Conservation (phyloP, 92 coral and sea anemone species). For the Scolanthus callimorphus region DNA sequence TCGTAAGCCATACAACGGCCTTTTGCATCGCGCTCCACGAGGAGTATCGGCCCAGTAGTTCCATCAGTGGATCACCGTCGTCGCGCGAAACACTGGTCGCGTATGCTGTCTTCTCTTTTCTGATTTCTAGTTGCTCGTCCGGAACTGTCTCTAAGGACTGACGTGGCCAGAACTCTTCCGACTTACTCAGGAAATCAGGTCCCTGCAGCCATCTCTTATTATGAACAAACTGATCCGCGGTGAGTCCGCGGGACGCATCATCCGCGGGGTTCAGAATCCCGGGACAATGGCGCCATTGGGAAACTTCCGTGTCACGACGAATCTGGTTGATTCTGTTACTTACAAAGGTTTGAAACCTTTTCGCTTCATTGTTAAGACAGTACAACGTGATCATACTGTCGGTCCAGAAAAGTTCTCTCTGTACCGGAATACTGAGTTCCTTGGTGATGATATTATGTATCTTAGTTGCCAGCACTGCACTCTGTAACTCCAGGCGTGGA, state of each 20-base stretch:
- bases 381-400: constrained; percentile 31
- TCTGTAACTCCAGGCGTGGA: constrained; percentile 45
- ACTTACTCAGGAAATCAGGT: neutral
- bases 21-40: too few relatives aligned
- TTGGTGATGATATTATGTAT: too few relatives aligned
- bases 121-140: too few relatives aligned
- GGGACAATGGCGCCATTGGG: neutral
- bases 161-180: neutral
- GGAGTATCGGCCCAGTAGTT: too few relatives aligned
- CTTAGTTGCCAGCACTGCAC: constrained; percentile 27
- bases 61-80: too few relatives aligned
- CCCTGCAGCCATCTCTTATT: neutral
- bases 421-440: constrained; percentile 10
- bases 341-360: constrained; percentile 15
- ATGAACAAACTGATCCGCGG: neutral
- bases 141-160: neutral
- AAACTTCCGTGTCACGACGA: neutral
- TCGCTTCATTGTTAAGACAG: constrained; percentile 15
- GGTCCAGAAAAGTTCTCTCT: neutral
- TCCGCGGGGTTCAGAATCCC: neutral
- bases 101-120: too few relatives aligned
- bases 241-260: neutral
- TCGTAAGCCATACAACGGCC: neutral
- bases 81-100: too few relatives aligned
- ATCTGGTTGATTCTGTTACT: constrained; percentile 17